Evolutionary conservation across 2,797 vertebrate genomes (phyloP).

Genomic region (Perodicticus potto): DNA sequence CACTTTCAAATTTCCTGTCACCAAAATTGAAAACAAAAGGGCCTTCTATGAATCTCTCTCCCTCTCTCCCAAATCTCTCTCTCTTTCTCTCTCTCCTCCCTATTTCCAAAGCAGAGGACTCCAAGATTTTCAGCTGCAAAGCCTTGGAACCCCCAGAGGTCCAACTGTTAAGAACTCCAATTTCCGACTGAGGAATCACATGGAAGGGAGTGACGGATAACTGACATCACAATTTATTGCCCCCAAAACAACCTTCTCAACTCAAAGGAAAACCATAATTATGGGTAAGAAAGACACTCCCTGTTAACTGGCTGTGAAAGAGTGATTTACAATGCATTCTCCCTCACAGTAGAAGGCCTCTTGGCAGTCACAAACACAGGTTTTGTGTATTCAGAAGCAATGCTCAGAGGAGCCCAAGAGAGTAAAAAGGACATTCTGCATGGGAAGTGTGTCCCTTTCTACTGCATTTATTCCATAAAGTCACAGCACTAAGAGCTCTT

Average conservation of each 20-base stretch:
- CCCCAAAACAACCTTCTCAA: constrained; percentile 81
- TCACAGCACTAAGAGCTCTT: constrained; percentile 48
- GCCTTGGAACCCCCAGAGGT: constrained; percentile 3
- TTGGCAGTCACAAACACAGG: neutral
- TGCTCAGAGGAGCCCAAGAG: neutral
- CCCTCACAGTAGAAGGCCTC: constrained; percentile 61
- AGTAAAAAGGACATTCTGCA: constrained; percentile 1
- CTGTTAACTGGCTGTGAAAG: constrained; percentile 58
- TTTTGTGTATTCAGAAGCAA: constrained; percentile 58
- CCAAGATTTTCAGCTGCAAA: constrained; percentile 73
- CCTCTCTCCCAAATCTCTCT: too few species aligned
- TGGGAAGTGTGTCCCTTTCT: constrained; percentile 58
- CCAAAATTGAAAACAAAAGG: constrained; percentile 74
- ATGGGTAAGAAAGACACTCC: constrained; percentile 77
- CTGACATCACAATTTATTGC: constrained; percentile 80
- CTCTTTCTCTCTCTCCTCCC: neutral
- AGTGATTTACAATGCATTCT: constrained; percentile 73
- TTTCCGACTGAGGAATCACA: constrained; percentile 75
- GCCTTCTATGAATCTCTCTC: neutral
- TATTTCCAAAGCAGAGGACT: constrained; percentile 37
- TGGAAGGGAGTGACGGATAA: constrained; percentile 68
- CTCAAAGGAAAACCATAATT: constrained; percentile 79
- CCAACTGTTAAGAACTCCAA: constrained; percentile 69
- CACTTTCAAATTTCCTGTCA: constrained; percentile 63
- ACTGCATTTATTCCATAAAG: constrained; percentile 44